A percentile compares a stretch with the other conserved stretches of the same genome.
Evolutionary conservation across 1,140 invertebrate species (phyloP).

Genomic region (Hycleus cichorii): DNA sequence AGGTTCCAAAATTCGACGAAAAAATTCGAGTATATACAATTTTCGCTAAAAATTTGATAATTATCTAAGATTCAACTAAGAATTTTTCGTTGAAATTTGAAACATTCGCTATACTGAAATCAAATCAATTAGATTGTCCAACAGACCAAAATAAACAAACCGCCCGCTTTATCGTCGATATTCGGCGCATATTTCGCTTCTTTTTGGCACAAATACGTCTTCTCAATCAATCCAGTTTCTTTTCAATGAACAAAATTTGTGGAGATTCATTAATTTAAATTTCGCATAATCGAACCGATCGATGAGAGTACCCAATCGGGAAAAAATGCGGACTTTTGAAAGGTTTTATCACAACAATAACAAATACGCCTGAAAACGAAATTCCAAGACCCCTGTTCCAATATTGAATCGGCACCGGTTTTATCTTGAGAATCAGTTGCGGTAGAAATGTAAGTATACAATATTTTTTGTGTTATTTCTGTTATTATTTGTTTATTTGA

Average conservation of each 20-base stretch:
- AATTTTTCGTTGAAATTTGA: conserved; percentile 40
- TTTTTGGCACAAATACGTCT: conserved; percentile 10
- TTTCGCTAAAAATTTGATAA: conserved; percentile 8
- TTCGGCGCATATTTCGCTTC: conserved; percentile 6
- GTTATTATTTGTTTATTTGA: no score
- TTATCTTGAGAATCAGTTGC: no score
- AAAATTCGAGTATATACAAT: conserved; percentile 17
- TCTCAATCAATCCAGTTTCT: conserved; percentile 11
- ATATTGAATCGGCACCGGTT: no score
- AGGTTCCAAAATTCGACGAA: conserved; percentile 38
- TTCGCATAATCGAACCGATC: background rate
- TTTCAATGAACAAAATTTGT: conserved; percentile 10
- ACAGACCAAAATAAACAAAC: no score
- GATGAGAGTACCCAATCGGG: no score
- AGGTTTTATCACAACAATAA: no score
- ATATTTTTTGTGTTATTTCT: no score
- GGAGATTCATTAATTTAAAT: background rate
- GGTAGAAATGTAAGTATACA: no score
- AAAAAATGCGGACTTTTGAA: no score
- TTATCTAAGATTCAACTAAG: conserved; percentile 14
- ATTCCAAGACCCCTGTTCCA: no score
- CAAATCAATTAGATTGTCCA: no score
- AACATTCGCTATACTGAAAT: conserved; percentile 19
- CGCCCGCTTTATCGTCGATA: conserved; percentile 7
- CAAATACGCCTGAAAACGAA: no score